Conservation (phyloP, 2,113 vertebrate genomes). For the Rhizomys pruinosus region DNA sequence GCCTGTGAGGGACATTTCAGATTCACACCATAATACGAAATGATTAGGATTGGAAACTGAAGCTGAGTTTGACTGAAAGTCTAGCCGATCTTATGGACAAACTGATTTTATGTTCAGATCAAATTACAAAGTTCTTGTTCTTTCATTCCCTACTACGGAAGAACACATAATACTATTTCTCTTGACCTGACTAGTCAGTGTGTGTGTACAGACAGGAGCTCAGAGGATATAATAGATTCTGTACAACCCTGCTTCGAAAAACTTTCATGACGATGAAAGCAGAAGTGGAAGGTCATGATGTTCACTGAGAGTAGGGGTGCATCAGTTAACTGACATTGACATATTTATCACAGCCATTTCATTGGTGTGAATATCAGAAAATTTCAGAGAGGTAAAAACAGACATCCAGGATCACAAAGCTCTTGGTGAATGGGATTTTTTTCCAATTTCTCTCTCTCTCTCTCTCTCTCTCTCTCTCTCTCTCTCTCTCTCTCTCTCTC, state of each 20-base stretch:
- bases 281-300: not conserved
- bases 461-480: too few relatives aligned
- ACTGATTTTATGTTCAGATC: not conserved
- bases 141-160: not conserved
- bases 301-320: not conserved
- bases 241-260: not conserved
- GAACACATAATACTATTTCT: not conserved
- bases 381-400: not conserved
- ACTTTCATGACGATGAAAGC: not conserved
- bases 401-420: not conserved
- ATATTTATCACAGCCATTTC: not conserved
- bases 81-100: not conserved
- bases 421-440: too few relatives aligned
- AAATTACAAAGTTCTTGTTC: not conserved
- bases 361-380: not conserved
- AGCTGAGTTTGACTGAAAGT: not conserved
- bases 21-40: not conserved
- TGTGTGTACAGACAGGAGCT: not conserved
- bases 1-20: not conserved
- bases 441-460: too few relatives aligned
- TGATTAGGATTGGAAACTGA: not conserved
- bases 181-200: not conserved
- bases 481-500: too few relatives aligned
- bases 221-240: not conserved
- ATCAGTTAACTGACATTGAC: constrained; percentile 24